Conservation (phyloP, 2,888 invertebrate genomes). For the Drosophila engyochracea region DNA sequence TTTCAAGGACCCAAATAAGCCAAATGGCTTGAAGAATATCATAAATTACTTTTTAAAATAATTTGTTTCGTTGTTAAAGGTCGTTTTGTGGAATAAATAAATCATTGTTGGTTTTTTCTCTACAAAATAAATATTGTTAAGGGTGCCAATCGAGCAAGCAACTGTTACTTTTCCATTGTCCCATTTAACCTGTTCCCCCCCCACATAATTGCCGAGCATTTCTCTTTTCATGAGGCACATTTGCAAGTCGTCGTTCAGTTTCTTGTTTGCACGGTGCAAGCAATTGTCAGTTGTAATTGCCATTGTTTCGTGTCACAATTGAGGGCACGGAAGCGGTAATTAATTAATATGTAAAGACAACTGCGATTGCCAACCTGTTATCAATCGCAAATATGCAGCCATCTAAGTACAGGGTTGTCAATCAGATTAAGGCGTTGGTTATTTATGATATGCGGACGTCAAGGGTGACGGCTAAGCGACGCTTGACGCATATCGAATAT, state of each 20-base stretch:
- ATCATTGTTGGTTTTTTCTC: neutral
- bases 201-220: conserved; percentile 5
- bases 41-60: neutral
- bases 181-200: neutral
- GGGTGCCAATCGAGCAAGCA: conserved; percentile 6
- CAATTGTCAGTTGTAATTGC: conserved; percentile 39
- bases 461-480: conserved; percentile 6
- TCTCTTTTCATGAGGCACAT: conserved; percentile 11
- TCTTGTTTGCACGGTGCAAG: conserved; percentile 47
- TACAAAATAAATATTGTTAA: conserved; percentile 3
- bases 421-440: conserved; percentile 51
- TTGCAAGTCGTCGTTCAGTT: conserved; percentile 17
- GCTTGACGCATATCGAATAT: conserved; percentile 10
- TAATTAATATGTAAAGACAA: conserved; percentile 31
- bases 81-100: neutral
- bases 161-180: conserved; percentile 38
- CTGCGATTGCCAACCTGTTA: conserved; percentile 40
- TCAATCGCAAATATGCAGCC: conserved; percentile 31
- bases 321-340: conserved; percentile 36
- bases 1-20: rapidly evolving
- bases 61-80: neutral
- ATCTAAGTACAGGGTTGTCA: conserved; percentile 49
- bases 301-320: conserved; percentile 22
- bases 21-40: neutral
- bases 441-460: conserved; percentile 51